phyloP scores from a whole-genome alignment of 2,113 vertebrate genomes.

The Bambusicola thoracicus region DNA sequence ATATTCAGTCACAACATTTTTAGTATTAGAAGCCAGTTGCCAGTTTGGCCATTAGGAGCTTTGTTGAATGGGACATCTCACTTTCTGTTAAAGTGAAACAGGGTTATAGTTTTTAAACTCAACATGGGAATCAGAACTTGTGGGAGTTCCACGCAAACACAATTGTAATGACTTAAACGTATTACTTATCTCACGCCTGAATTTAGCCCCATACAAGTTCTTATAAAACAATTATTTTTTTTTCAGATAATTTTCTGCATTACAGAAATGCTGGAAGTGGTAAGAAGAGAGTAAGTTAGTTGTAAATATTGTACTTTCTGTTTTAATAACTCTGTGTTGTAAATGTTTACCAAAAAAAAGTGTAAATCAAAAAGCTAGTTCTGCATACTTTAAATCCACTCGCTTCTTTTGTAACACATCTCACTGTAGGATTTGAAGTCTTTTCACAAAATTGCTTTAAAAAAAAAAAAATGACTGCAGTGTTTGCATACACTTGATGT shows the following conservation, averaged over 20 bases:
- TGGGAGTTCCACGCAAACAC: neutral
- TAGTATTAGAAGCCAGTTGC: neutral
- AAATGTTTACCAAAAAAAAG: neutral
- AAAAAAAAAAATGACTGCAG: neutral
- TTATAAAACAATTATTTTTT: neutral
- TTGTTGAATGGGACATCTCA: neutral
- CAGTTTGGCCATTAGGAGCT: neutral
- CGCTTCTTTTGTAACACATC: neutral
- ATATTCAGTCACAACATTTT: neutral
- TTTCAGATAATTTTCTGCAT: neutral
- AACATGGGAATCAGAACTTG: neutral
- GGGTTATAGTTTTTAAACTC: neutral
- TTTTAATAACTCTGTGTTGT: neutral
- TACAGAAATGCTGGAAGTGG: neutral
- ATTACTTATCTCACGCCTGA: neutral
- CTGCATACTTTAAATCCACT: neutral
- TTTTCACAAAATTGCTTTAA: slow-evolving; percentile 1
- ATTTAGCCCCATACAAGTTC: neutral
- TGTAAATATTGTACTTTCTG: neutral
- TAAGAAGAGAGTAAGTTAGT: neutral
- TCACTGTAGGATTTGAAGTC: neutral
- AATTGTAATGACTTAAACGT: neutral
- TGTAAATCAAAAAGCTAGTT: neutral
- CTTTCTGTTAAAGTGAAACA: neutral
- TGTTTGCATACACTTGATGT: neutral